These are phyloP conservation scores for Drosophila gaucha DNA, from an alignment of 2,888 invertebrate genomes.

Conservation along the genomic window DNA sequence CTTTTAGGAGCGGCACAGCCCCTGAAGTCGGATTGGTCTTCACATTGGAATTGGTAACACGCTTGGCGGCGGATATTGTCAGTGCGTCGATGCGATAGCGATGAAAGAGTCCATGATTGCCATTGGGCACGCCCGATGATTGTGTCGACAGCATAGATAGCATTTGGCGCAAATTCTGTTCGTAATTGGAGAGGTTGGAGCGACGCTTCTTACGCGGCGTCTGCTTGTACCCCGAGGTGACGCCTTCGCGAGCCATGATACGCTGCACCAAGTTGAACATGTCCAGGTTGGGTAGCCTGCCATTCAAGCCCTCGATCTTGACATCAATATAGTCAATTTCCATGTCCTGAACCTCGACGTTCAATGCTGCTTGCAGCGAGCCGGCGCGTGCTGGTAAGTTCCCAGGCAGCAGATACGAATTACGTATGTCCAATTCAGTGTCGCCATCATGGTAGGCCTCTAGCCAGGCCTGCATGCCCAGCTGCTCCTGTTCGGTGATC, in stretches of 20 bases:
- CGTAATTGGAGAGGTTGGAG: constrained; percentile 60
- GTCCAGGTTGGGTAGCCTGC: constrained; percentile 98
- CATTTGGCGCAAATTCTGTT: constrained; percentile 89
- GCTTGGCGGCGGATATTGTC: constrained; percentile 90
- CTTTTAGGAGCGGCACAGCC: constrained; percentile 83
- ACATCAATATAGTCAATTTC: constrained; percentile 91
- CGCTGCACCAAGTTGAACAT: constrained; percentile 96
- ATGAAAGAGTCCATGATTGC: constrained; percentile 98
- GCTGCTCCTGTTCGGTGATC: constrained; percentile 96
- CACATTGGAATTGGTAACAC: constrained; percentile 59
- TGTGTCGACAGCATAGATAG: constrained; percentile 92
- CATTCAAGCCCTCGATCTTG: constrained; percentile 96
- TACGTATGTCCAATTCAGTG: constrained; percentile 35
- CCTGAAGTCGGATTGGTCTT: constrained; percentile 62
- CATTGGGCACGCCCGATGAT: constrained; percentile 95
- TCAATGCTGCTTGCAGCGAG: constrained; percentile 96
- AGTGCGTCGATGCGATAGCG: constrained; percentile 95
- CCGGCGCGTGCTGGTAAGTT: constrained; percentile 92
- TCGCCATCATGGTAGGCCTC: constrained; percentile 94
- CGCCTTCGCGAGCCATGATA: constrained; percentile 93
- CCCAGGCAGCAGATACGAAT: constrained; percentile 87
- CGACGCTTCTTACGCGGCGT: constrained; percentile 82
- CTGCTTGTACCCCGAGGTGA: constrained; percentile 92
- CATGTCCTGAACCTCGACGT: constrained; percentile 93
- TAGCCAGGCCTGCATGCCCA: constrained; percentile 98